Evolutionary conservation across 2,797 vertebrate species (phyloP).

Genomic region (Hirundo rustica): DNA sequence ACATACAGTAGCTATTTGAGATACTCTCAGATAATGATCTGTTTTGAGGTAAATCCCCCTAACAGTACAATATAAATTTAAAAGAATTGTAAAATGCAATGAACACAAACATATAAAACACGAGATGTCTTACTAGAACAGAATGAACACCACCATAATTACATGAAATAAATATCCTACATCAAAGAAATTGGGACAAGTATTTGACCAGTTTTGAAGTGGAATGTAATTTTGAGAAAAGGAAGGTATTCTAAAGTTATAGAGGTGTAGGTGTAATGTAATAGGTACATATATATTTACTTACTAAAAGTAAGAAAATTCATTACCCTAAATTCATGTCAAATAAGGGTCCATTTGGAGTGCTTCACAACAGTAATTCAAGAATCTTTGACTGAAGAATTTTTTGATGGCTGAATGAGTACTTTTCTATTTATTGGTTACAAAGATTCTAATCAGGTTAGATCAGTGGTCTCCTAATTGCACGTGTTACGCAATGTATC

Average conservation of each 20-base stretch:
- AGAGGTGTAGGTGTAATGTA: neutral
- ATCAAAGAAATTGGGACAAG: neutral
- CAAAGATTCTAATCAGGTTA: neutral
- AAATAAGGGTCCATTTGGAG: neutral
- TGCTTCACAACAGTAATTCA: neutral
- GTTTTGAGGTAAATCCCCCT: neutral
- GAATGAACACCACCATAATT: neutral
- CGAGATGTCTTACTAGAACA: neutral
- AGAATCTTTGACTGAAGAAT: neutral
- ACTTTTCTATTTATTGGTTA: neutral
- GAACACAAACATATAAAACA: neutral
- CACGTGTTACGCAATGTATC: accelerated
- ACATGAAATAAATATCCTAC: neutral
- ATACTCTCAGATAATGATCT: neutral
- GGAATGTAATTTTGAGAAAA: neutral
- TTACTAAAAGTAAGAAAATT: neutral
- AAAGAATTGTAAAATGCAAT: neutral
- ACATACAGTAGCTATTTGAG: neutral
- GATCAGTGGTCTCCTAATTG: neutral
- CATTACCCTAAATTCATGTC: neutral
- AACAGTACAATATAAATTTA: neutral
- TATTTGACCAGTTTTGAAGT: neutral
- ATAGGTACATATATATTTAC: neutral
- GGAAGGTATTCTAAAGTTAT: neutral
- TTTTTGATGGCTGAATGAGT: neutral